phyloP scores from a whole-genome alignment of 2,113 vertebrate species.

The Daubentonia madagascariensis region DNA sequence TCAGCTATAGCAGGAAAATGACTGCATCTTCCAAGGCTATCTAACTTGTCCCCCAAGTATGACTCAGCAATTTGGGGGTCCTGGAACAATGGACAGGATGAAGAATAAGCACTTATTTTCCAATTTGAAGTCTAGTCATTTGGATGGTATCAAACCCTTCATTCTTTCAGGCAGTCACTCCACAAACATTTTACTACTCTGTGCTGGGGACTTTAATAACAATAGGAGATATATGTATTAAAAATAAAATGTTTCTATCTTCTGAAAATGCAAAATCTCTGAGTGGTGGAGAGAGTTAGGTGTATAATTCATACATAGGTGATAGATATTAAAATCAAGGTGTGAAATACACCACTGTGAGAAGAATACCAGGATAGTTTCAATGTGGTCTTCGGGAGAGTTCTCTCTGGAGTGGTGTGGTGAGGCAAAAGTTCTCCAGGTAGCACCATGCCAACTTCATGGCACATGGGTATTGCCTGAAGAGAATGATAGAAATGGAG shows the following conservation, averaged over 20 bases:
- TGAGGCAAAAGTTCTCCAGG: not conserved
- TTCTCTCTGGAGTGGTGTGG: not conserved
- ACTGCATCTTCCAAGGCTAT: not conserved
- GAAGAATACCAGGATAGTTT: not conserved
- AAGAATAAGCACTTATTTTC: not conserved
- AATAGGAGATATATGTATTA: not conserved
- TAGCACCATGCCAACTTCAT: not conserved
- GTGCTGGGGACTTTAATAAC: not conserved
- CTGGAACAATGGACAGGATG: not conserved
- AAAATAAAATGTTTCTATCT: not conserved
- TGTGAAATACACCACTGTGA: not conserved
- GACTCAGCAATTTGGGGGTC: not conserved
- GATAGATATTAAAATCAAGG: not conserved
- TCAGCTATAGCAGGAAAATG: not conserved
- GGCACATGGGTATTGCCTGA: no score
- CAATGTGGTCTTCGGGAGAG: no score
- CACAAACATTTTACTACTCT: not conserved
- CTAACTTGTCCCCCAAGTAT: not conserved
- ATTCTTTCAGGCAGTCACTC: not conserved
- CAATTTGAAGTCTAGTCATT: not conserved
- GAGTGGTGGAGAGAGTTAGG: not conserved
- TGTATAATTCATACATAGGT: not conserved
- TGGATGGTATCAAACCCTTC: not conserved
- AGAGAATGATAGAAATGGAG: not conserved
- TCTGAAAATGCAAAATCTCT: not conserved